Conservation (phyloP, 2,797 vertebrate species). For the Phrynocephalus guinanensis region DNA sequence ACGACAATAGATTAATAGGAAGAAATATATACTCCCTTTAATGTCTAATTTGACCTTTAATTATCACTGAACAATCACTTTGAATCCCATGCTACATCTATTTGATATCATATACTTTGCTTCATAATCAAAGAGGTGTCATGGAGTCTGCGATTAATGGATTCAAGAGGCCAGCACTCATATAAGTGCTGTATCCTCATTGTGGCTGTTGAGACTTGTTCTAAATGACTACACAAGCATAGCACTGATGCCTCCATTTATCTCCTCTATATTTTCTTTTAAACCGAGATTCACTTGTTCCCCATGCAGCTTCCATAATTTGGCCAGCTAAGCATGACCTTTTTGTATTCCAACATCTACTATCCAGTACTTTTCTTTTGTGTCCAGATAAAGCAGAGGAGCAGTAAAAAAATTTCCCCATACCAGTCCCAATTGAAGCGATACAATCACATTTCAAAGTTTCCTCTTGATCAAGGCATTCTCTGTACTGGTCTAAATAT, state of each 20-base stretch:
- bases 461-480: constrained; percentile 15
- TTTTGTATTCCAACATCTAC: background rate
- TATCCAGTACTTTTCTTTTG: background rate
- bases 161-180: background rate
- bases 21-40: too few species aligned
- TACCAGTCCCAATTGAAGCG: background rate
- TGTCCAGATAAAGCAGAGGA: background rate
- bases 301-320: background rate
- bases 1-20: background rate
- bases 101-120: background rate
- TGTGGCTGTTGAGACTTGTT: background rate
- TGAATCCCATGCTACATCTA: background rate
- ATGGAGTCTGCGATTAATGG: background rate
- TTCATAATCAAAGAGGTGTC: background rate
- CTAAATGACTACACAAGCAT: background rate
- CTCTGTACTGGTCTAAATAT: background rate
- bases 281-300: background rate
- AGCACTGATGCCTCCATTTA: background rate
- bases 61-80: background rate
- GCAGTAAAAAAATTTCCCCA: background rate
- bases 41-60: background rate
- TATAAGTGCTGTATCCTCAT: background rate
- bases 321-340: background rate
- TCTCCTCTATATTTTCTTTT: background rate
- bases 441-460: constrained; percentile 4